Evolutionary conservation across 2,797 vertebrate genomes (phyloP), one percentile per base, ranked within the genome.

Genomic region (Lophius americanus): DNA sequence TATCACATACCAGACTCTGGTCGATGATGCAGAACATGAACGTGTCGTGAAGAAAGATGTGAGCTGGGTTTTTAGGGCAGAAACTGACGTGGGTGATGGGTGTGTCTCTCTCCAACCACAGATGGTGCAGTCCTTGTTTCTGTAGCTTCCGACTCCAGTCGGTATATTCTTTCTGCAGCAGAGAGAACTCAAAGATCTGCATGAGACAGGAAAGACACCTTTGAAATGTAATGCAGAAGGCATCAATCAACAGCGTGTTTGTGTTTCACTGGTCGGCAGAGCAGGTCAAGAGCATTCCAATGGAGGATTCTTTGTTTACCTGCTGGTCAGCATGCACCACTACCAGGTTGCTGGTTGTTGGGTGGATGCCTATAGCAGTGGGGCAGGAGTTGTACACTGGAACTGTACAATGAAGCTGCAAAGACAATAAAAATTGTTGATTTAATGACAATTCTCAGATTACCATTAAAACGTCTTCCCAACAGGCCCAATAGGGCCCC

Each of bases 21-120:
- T 99, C 97, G 2, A 99, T 89, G 86, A 99, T 69, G 51, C 97
- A 98, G 89, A 99, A 94, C 96, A 98, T 96, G 91, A 94, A 95
- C 8, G 47, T 42, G 78, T 98, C 98, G 0, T 98, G 95, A 32
- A 99, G 91, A 9, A 99, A 73, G 75, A 98, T 90, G 76, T 98
- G 94, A 0, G 90, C 81, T 0, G 94, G 88, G 61, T 94, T 94
- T 55, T 76, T 84, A 32, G 93, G 93, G 78, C 93, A 95, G 86
- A 98, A 98, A 79, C 92, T 58, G 75, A 98, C 88, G 43, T 95
- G 93, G 2, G 93, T 96, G 87, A 99, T 82, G 11, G 96, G 96
- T 0, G 95, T 94, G 88, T 97, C 96, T 32, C 96, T 88, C 70
- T 95, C 86, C 63, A 95, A 51, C 97, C 98, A 98, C 46, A 81